Percentiles rank a stretch among this genome's conserved stretches.
Evolutionary conservation across 2,113 vertebrate genomes (phyloP).

Genomic region (Pardalotus punctatus): DNA sequence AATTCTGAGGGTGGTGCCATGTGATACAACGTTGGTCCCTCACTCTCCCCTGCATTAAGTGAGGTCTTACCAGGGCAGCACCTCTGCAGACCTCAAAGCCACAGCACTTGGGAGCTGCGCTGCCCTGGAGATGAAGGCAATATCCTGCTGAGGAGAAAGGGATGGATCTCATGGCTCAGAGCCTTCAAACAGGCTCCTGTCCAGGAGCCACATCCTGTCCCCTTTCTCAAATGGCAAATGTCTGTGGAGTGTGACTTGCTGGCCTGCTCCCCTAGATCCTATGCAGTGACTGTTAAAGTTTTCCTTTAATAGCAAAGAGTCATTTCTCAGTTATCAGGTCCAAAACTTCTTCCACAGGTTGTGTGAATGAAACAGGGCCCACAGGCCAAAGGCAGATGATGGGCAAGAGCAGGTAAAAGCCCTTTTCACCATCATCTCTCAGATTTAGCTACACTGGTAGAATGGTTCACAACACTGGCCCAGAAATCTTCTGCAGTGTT

Average conservation of each 20-base stretch:
- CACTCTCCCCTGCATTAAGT: rapidly evolving
- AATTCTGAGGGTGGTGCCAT: neutral
- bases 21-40: rapidly evolving
- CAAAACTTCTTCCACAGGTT: neutral
- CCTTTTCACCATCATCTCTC: neutral
- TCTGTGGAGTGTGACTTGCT: rapidly evolving
- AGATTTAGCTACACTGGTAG: neutral
- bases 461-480: neutral
- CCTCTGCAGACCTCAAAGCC: rapidly evolving
- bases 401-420: neutral
- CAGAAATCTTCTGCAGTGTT: neutral
- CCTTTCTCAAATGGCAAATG: neutral
- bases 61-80: neutral
- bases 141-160: neutral
- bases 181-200: neutral
- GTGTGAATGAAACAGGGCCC: neutral
- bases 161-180: neutral
- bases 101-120: neutral
- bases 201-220: rapidly evolving
- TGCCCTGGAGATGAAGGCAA: neutral
- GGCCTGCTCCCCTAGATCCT: neutral
- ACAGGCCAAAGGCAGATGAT: neutral
- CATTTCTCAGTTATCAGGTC: neutral
- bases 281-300: neutral
- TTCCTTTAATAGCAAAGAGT: neutral